Evolutionary conservation across 1,140 invertebrate species (phyloP), one percentile per base, ranked within the genome.

Genomic region (Drosophila navojoa): DNA sequence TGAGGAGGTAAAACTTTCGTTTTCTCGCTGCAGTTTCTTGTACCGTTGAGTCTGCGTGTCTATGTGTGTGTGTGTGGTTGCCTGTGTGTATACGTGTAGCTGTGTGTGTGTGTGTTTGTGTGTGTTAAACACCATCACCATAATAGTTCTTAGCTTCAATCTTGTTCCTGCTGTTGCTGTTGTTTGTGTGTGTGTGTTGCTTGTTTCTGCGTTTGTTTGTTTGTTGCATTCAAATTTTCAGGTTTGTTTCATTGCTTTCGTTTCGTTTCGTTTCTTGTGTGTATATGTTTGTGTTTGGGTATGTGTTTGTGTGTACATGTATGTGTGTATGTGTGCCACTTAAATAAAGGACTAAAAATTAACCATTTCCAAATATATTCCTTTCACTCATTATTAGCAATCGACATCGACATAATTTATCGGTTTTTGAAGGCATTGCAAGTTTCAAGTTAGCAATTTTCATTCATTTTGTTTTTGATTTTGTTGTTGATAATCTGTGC

Each of bases 91-190:
- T 61, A 35, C 60, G 44, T 44, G 49, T 53, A 60, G 67, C 40
- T 70, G n/a, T 61, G 38, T 72, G 50, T 64, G 13, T 72, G 44
- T 77, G 29, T 67, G 50, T 78, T 45, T 79, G 67, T 81, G 61
- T 82, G 60, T 75, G 45, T 85, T 67, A 76, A 90, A 90, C 80
- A 85, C 81, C 81, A 85, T 85, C 81, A 85, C 81, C 81, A 80
- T 67, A 60, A 62, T 64, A 73, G 32, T 78, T 60, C 74, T 49
- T 58, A 40, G 13, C 19, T 47, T 47, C 42, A 42, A 61, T 71
- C 25, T 45, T 58, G 45, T 54, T 58, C 7, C 49, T 64, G 32
- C 38, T 50, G 15, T 47, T 53, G 27, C 44, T 60, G 54, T 35
- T 29, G n/a, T n/a, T n/a, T n/a, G n/a, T 49, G 59, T 66, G 59